These are phyloP conservation scores for Steinernema hermaphroditum DNA, from an alignment of 2,888 invertebrate genomes.

Conservation along the genomic window DNA sequence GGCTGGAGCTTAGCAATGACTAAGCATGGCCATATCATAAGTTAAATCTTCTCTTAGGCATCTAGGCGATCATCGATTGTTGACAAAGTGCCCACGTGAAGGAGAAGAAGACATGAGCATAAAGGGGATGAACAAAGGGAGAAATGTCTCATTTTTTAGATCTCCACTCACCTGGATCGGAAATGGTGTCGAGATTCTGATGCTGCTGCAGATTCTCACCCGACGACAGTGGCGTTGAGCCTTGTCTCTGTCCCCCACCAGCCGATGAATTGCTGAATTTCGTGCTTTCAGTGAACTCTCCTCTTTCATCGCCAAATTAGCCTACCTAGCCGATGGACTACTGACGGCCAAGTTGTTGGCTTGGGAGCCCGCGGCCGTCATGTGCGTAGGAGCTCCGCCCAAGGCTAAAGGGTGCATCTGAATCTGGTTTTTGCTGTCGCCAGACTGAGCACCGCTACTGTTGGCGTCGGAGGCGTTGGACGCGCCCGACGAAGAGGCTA, in stretches of 20 bases:
- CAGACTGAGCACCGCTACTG: conserved; percentile 31
- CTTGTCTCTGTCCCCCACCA: conserved; percentile 46
- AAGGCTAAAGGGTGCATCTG: conserved; percentile 56
- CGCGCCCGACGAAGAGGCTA: conserved; percentile 8
- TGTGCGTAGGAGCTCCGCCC: conserved; percentile 52
- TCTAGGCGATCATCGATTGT: no score
- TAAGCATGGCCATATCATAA: no score
- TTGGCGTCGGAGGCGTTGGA: conserved; percentile 14
- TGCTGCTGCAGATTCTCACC: conserved; percentile 28
- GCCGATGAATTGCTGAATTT: conserved; percentile 40
- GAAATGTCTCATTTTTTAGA: conserved; percentile 16
- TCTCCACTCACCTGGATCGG: conserved; percentile 55
- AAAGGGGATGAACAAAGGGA: background rate
- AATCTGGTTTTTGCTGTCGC: conserved; percentile 29
- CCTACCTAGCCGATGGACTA: conserved; percentile 52
- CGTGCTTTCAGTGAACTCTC: background rate
- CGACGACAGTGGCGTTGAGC: conserved; percentile 48
- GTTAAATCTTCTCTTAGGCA: no score
- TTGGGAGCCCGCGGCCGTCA: conserved; percentile 57
- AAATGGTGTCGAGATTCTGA: conserved; percentile 53
- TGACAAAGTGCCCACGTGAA: background rate
- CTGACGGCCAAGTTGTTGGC: conserved; percentile 53
- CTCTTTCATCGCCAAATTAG: background rate
- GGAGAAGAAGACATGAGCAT: background rate
- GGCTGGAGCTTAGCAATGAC: no score